Base-by-base conservation (phyloP, 2,888 invertebrate genomes). In the Lordiphosa andalusiaca region DNA sequence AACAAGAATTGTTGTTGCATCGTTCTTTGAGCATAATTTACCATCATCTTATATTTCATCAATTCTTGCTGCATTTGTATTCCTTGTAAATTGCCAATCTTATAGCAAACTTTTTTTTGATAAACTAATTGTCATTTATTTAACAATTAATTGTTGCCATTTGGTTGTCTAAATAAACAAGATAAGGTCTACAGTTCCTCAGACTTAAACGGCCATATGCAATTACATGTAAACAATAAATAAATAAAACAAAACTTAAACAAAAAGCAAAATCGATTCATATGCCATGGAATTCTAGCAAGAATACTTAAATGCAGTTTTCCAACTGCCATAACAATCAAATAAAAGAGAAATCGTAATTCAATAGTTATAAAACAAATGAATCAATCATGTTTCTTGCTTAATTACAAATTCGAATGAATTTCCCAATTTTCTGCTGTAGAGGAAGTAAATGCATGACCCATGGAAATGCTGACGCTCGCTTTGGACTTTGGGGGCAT, bases 201-300 rank as follows among this genome's bases (percentile, higher is more conserved):
- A 33, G 44, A 44, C 44, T 59, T 71, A 68, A 70, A 68, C 57
- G 51, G 16, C 12, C 47, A 53, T 67, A 76, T 77, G 61, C 33
- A 61, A 53, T 80, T 77, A 62, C 68, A 68, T 21, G 48, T 70
- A 70, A 76, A 62, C 77, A 75, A 53, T n/a, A 48, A 41, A 41
- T 48, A 53, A 40, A 25, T 25, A 25, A 25, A 7, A n/a, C n/a
- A n/a, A 25, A 25, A 25, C 25, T 25, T 25, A 7, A 23, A 23
- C 23, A 23, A 49, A 61, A 54, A 54, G 39, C n/a, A 30, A 51
- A 39, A 42, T 50, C 57, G 46, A 69, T 41, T 69, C 61, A 73
- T 61, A 61, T 57, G 51, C 56, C 54, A 35, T 44, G 73, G 56
- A 83, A 72, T 83, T 76, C 70, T 21, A 19, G 47, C 54, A 62